phyloP scores from a whole-genome alignment of 92 coral and sea anemone species.

The Paramuricea clavata region DNA sequence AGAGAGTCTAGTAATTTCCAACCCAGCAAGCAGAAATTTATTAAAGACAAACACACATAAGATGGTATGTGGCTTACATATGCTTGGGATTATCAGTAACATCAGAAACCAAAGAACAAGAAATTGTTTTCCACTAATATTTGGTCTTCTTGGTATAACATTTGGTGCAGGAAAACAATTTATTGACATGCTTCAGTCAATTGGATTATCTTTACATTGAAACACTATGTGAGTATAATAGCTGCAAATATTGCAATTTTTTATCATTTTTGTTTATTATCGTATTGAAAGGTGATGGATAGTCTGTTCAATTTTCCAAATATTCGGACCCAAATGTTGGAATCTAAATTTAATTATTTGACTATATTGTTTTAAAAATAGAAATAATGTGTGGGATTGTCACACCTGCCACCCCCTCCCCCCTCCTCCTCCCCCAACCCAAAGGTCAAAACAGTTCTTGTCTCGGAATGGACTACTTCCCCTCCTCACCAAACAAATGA shows the following conservation, averaged over 20 bases:
- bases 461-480: no score
- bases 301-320: no score
- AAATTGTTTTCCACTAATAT: constrained; percentile 27
- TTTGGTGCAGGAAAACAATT: constrained; percentile 20
- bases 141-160: constrained; percentile 20
- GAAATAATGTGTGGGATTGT: no score
- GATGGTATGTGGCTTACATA: constrained; percentile 14
- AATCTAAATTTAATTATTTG: no score
- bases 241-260: neutral
- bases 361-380: no score
- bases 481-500: no score
- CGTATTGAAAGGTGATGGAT: neutral
- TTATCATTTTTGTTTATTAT: neutral
- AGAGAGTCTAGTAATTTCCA: constrained; percentile 6
- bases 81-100: constrained; percentile 9
- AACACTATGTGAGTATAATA: constrained; percentile 68
- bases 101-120: constrained; percentile 29
- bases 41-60: constrained; percentile 26
- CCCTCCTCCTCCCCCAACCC: no score
- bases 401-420: no score
- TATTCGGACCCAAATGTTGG: no score
- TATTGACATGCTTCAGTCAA: constrained; percentile 19
- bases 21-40: constrained; percentile 22
- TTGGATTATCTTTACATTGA: constrained; percentile 68
- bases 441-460: no score